Evolutionary conservation across 1,140 invertebrate genomes (phyloP).

Genomic region (Aporrectodea caliginosa): DNA sequence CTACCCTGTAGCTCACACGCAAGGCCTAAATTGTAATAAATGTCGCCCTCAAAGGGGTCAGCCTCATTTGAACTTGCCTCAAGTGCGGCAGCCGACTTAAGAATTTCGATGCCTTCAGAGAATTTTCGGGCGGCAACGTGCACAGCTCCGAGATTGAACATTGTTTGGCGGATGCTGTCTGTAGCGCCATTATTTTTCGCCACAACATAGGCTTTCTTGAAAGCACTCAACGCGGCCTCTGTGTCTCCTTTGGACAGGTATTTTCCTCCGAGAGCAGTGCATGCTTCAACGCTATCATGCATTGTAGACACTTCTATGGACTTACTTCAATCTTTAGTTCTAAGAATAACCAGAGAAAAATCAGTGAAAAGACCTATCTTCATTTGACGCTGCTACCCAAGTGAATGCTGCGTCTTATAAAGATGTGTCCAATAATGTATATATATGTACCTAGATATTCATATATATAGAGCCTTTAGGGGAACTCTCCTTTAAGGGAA

Average conservation of each 20-base stretch:
- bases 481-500: too few species aligned
- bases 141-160: not conserved
- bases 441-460: too few species aligned
- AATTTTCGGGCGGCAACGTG: not conserved
- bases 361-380: too few species aligned
- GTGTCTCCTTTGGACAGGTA: not conserved
- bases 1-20: conserved; percentile 37
- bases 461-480: too few species aligned
- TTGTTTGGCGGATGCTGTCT: not conserved
- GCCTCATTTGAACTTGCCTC: not conserved
- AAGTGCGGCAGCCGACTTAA: not conserved
- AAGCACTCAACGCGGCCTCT: not conserved
- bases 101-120: not conserved
- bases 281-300: not conserved
- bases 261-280: not conserved
- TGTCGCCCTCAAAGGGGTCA: conserved; percentile 37
- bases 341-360: too few species aligned
- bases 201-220: not conserved
- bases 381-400: too few species aligned
- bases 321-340: too few species aligned
- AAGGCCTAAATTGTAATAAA: conserved; percentile 43
- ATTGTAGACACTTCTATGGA: too few species aligned
- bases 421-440: too few species aligned
- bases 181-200: not conserved
- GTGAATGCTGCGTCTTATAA: too few species aligned